A percentile compares a stretch with the other conserved stretches of the same genome.
These are phyloP conservation scores for Chamaea fasciata DNA, from an alignment of 2,113 vertebrate genomes.

Conservation along the genomic window DNA sequence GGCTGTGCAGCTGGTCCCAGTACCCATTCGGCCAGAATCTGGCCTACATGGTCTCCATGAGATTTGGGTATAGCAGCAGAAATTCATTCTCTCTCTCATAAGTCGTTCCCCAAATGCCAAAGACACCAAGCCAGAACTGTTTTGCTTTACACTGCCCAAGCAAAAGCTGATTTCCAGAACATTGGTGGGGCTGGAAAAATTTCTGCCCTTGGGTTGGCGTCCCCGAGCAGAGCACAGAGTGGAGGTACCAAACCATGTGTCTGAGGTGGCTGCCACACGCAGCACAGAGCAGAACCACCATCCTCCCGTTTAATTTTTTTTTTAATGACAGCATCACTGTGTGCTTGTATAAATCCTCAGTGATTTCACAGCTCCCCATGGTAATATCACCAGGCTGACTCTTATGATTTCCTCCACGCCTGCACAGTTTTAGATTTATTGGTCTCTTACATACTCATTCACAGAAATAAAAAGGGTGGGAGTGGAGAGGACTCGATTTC, in stretches of 20 bases:
- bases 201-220: not conserved
- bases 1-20: not conserved
- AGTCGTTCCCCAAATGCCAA: not conserved
- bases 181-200: not conserved
- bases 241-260: not conserved
- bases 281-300: not conserved
- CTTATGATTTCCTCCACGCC: slow-evolving; percentile 45
- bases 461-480: slow-evolving; percentile 49
- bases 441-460: slow-evolving; percentile 55
- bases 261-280: not conserved
- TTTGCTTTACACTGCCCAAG: not conserved
- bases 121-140: not conserved
- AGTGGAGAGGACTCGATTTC: slow-evolving; percentile 9
- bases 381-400: slow-evolving; percentile 48
- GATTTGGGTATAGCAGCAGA: not conserved
- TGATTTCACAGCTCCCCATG: slow-evolving; percentile 42
- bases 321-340: not conserved
- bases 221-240: not conserved
- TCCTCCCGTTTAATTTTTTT: not conserved
- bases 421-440: slow-evolving; percentile 54
- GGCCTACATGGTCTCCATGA: rapidly evolving
- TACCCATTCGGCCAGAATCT: not conserved
- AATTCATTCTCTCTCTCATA: not conserved
- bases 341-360: slow-evolving; percentile 38
- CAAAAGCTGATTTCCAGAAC: not conserved